A percentile compares a stretch with the other conserved stretches of the same genome.
Evolutionary conservation across 2,797 vertebrate genomes (phyloP).

Genomic region (Halcyon smyrnensis): DNA sequence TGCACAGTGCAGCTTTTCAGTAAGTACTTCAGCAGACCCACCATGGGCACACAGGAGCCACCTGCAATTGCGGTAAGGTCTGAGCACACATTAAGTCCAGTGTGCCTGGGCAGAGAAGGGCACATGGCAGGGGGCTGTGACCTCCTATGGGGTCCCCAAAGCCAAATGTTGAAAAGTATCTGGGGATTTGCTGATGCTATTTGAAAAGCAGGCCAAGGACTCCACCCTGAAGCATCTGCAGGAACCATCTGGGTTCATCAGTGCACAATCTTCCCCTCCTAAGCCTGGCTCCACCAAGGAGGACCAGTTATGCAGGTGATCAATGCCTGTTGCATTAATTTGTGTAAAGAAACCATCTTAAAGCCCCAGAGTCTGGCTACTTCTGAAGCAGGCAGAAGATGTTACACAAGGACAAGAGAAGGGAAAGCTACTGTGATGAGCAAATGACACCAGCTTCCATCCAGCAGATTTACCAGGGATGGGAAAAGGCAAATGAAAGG

Average conservation of each 20-base stretch:
- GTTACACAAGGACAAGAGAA: neutral
- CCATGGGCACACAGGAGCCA: neutral
- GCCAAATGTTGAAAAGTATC: neutral
- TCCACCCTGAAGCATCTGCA: neutral
- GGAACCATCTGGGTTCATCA: neutral
- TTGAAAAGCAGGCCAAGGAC: neutral
- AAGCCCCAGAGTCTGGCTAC: neutral
- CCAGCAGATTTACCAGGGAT: neutral
- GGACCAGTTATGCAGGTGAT: neutral
- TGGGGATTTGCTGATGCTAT: neutral
- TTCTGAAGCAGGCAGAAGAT: neutral
- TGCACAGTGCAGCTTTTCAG: accelerated
- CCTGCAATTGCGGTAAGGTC: accelerated
- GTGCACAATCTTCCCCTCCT: neutral
- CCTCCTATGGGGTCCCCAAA: neutral
- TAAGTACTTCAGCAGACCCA: neutral
- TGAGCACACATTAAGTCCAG: accelerated
- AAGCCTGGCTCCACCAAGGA: neutral
- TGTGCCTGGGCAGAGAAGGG: neutral
- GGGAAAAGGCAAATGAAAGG: neutral
- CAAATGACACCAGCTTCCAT: neutral
- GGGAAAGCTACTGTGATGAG: neutral
- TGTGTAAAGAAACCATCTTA: neutral
- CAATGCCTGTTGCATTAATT: neutral
- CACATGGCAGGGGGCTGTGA: neutral